Evolutionary conservation across 2,888 invertebrate species (phyloP).

Genomic region (Epistrophe grossulariae): DNA sequence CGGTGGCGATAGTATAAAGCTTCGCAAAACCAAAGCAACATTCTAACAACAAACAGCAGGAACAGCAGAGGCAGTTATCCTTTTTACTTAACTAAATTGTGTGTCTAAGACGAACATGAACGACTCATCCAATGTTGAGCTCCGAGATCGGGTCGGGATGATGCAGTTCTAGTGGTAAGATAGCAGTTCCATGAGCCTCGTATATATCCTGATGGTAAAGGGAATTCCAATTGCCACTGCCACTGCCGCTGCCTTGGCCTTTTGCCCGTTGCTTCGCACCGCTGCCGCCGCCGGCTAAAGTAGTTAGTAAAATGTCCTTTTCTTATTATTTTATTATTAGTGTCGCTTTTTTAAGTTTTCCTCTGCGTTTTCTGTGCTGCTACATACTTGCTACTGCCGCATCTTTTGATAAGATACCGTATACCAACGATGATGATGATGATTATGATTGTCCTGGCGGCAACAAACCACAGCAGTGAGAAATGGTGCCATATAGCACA

Average conservation of each 20-base stretch:
- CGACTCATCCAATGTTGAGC: conserved; percentile 58
- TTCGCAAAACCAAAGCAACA: conserved; percentile 10
- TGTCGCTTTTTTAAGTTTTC: conserved; percentile 70
- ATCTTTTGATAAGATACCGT: conserved; percentile 24
- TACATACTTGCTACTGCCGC: conserved; percentile 29
- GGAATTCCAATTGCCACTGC: neutral
- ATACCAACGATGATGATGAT: conserved; percentile 19
- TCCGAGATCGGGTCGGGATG: neutral
- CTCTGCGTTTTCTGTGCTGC: conserved; percentile 3
- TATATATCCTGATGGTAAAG: neutral
- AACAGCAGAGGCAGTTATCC: conserved; percentile 56
- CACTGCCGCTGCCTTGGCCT: neutral
- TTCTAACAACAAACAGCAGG: conserved; percentile 16
- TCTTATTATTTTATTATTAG: conserved; percentile 75
- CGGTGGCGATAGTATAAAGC: neutral
- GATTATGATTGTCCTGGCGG: conserved; percentile 19
- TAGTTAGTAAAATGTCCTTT: conserved; percentile 73
- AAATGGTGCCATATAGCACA: neutral
- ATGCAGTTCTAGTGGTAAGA: neutral
- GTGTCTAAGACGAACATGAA: conserved; percentile 68
- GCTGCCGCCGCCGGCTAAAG: conserved; percentile 30
- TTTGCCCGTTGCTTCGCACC: neutral
- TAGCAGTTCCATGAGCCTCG: neutral
- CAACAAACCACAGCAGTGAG: neutral
- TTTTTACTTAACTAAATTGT: conserved; percentile 74